A percentile compares a stretch with the other conserved stretches of the same genome.
These are phyloP conservation scores for Scolanthus callimorphus DNA, from an alignment of 92 coral and sea anemone genomes.

Conservation along the genomic window DNA sequence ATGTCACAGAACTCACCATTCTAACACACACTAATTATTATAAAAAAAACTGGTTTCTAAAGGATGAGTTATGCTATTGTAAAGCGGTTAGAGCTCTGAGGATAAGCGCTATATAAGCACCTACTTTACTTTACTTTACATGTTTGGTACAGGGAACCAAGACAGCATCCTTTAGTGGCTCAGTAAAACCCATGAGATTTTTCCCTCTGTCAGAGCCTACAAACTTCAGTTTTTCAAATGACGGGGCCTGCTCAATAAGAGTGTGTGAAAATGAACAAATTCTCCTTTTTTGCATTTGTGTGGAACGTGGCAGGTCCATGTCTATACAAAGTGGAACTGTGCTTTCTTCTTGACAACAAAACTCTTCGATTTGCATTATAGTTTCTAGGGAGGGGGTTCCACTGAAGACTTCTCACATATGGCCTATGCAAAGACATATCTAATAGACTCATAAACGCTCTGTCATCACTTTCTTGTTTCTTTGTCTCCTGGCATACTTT, in stretches of 20 bases:
- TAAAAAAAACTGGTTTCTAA: too few relatives aligned
- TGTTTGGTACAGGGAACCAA: conserved; percentile 27
- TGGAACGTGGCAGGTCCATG: conserved; percentile 53
- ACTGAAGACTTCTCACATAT: conserved; percentile 7
- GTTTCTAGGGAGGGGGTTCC: conserved; percentile 22
- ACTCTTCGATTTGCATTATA: background rate
- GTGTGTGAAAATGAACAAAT: conserved; percentile 2
- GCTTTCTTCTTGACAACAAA: background rate
- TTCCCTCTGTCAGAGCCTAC: conserved; percentile 31
- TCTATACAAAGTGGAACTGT: background rate
- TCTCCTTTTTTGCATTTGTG: background rate
- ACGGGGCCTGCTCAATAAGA: background rate
- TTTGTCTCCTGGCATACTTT: conserved; percentile 12
- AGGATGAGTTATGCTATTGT: too few relatives aligned
- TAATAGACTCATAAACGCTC: conserved; percentile 13
- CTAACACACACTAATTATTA: too few relatives aligned
- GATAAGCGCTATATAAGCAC: too few relatives aligned
- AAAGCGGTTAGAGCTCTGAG: too few relatives aligned
- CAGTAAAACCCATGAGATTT: conserved; percentile 1
- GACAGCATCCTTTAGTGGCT: conserved; percentile 6
- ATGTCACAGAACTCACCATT: too few relatives aligned
- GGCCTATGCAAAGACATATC: conserved; percentile 2
- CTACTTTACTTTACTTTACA: too few relatives aligned
- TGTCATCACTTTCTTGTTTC: conserved; percentile 3
- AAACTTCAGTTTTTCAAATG: background rate